A percentile compares a stretch with the other conserved stretches of the same genome.
Conservation (phyloP, 2,888 invertebrate genomes). For the Esperia sulphurella region DNA sequence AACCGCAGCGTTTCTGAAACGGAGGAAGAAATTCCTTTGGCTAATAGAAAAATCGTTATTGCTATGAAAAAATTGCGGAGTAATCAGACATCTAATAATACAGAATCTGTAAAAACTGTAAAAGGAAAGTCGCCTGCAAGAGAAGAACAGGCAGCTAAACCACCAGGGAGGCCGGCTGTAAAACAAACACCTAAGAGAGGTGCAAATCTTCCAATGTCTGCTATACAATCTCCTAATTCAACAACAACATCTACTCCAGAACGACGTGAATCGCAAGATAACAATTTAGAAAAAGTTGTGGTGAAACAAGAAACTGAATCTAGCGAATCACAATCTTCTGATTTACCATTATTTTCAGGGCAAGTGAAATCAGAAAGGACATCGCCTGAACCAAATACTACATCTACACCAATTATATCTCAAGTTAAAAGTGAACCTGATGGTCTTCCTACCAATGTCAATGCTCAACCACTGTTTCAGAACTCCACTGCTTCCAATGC, state of each 20-base stretch:
- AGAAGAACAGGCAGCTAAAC: conserved; percentile 28
- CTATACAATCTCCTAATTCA: conserved; percentile 25
- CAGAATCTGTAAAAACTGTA: conserved; percentile 25
- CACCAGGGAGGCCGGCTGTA: conserved; percentile 47
- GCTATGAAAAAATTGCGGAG: conserved; percentile 39
- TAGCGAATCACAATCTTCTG: conserved; percentile 24
- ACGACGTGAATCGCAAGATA: conserved; percentile 37
- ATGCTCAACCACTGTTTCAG: conserved; percentile 26
- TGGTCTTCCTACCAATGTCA: conserved; percentile 12
- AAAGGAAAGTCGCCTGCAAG: conserved; percentile 36
- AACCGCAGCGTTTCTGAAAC: conserved; percentile 39
- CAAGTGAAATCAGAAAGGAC: conserved; percentile 62
- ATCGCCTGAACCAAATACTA: conserved; percentile 40
- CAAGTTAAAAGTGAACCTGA: conserved; percentile 60
- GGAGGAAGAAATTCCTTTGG: conserved; percentile 22
- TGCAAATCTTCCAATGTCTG: conserved; percentile 35
- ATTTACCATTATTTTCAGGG: conserved; percentile 48
- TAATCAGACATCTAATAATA: conserved; percentile 12
- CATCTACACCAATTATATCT: conserved; percentile 46
- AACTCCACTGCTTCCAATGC: conserved; percentile 9
- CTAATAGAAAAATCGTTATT: conserved; percentile 21
- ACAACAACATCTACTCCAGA: conserved; percentile 25
- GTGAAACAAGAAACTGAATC: conserved; percentile 58
- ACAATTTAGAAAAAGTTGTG: conserved; percentile 41
- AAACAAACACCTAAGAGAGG: conserved; percentile 69